Evolutionary conservation across 2,888 invertebrate species (phyloP).

Genomic region (Ichneumoninae sp.): DNA sequence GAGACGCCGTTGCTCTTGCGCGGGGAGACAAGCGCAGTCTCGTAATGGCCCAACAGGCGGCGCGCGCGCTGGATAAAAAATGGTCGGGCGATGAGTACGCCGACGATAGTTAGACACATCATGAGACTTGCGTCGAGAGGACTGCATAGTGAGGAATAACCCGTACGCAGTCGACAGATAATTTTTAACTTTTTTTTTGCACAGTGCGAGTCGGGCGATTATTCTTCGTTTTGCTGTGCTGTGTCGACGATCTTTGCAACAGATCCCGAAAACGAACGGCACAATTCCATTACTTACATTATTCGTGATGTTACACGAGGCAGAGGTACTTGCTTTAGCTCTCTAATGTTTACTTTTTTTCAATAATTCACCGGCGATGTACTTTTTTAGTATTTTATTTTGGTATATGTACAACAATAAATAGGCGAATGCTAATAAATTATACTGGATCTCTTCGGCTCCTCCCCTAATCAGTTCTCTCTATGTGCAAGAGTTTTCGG

Average conservation of each 20-base stretch:
- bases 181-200: background rate
- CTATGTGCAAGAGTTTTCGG: conserved; percentile 64
- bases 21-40: conserved; percentile 92
- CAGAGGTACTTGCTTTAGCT: background rate
- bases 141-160: background rate
- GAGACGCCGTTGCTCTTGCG: conserved; percentile 91
- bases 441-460: conserved; percentile 27
- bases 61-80: conserved; percentile 79
- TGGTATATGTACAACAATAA: conserved; percentile 52
- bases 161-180: background rate
- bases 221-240: background rate
- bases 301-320: background rate
- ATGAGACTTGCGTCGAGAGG: background rate
- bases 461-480: background rate
- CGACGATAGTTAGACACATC: conserved; percentile 17
- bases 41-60: conserved; percentile 93
- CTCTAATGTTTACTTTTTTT: background rate
- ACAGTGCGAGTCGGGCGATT: background rate
- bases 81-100: conserved; percentile 44
- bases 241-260: background rate
- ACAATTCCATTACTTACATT: too few relatives aligned
- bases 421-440: conserved; percentile 48
- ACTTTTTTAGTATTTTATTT: conserved; percentile 14
- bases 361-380: background rate
- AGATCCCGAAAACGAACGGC: too few relatives aligned